These are phyloP conservation scores for Mugil cephalus DNA, from an alignment of 2,113 vertebrate species.

Conservation along the genomic window DNA sequence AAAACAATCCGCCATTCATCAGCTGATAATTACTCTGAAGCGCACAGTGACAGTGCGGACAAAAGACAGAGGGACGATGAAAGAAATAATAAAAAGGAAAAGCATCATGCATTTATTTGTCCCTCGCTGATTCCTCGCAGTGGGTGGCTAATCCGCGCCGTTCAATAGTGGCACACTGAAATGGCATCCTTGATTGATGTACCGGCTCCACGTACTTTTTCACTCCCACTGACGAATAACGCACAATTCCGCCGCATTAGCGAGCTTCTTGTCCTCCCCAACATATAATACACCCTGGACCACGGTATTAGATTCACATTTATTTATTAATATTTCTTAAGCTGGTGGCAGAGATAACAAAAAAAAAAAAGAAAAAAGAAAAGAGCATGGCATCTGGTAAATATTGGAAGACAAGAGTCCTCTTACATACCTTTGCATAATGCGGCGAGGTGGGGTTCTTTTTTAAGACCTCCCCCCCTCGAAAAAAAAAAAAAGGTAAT, in stretches of 20 bases:
- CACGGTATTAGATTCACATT: constrained; percentile 67
- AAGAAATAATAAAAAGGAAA: constrained; percentile 18
- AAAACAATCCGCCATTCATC: constrained; percentile 53
- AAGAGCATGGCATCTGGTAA: constrained; percentile 66
- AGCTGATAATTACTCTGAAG: constrained; percentile 69
- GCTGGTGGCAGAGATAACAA: constrained; percentile 62
- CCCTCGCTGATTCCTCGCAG: constrained; percentile 70
- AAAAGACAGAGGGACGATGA: constrained; percentile 50
- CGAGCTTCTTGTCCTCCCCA: constrained; percentile 61
- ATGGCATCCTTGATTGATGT: constrained; percentile 76
- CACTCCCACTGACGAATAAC: constrained; percentile 74
- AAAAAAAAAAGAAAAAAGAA: constrained; percentile 31
- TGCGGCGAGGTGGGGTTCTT: constrained; percentile 54
- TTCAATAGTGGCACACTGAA: constrained; percentile 69
- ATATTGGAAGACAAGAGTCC: constrained; percentile 61
- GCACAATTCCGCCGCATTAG: constrained; percentile 74
- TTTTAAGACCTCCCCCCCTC: constrained; percentile 29
- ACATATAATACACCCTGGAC: constrained; percentile 65
- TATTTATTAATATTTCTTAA: constrained; percentile 79
- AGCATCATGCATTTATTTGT: constrained; percentile 54
- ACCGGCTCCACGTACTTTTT: constrained; percentile 55
- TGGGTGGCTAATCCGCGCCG: constrained; percentile 77
- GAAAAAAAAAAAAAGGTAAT: too few relatives aligned
- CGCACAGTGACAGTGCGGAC: constrained; percentile 53
- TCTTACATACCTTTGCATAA: constrained; percentile 75